phyloP scores from a whole-genome alignment of 2,888 invertebrate genomes.

The Labia minor region DNA sequence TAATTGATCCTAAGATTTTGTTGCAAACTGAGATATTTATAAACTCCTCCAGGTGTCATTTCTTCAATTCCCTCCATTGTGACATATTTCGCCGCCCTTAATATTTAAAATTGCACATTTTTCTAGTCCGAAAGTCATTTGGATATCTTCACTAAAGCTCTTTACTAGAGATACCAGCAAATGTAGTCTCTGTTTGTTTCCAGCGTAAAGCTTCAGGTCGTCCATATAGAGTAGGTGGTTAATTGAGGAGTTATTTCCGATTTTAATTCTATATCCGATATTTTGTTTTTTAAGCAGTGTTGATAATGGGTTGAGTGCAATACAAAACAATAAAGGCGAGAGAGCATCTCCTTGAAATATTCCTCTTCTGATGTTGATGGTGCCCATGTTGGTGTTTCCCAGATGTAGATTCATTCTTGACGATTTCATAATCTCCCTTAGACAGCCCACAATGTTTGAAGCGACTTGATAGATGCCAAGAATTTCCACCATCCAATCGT shows the following conservation, averaged over 20 bases:
- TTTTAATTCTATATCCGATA: background rate
- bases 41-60: slow-evolving; percentile 16
- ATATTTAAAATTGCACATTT: slow-evolving; percentile 24
- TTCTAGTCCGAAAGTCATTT: slow-evolving; percentile 25
- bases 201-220: slow-evolving; percentile 13
- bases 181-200: slow-evolving; percentile 18
- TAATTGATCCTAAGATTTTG: slow-evolving; percentile 17
- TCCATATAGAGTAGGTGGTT: slow-evolving; percentile 26
- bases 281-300: slow-evolving; percentile 20
- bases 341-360: slow-evolving; percentile 25
- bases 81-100: slow-evolving; percentile 18
- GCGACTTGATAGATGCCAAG: background rate
- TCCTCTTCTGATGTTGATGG: slow-evolving; percentile 22
- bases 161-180: slow-evolving; percentile 19
- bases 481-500: slow-evolving; percentile 18
- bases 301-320: slow-evolving; percentile 23
- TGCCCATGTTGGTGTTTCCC: background rate
- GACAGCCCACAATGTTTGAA: background rate
- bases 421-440: background rate
- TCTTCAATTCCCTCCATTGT: slow-evolving; percentile 18
- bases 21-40: slow-evolving; percentile 23
- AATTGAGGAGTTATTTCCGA: slow-evolving; percentile 15
- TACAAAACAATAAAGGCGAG: slow-evolving; percentile 23
- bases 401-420: background rate
- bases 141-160: slow-evolving; percentile 23